These are phyloP conservation scores for Drosophila nikananu DNA, from an alignment of 1,140 invertebrate genomes.

Conservation along the genomic window DNA sequence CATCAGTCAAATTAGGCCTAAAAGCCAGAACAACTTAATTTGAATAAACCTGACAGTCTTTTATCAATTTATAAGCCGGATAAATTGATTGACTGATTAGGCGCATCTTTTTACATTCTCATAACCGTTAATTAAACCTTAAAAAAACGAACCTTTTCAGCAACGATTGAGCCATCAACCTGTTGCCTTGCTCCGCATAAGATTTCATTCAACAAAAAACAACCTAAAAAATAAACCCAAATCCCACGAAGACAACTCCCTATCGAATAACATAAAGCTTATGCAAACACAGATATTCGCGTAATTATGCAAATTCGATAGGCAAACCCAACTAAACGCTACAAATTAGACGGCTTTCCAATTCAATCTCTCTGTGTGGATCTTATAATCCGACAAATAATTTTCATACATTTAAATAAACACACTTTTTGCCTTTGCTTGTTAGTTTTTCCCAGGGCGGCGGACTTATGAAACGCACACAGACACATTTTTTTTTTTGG, in stretches of 20 bases:
- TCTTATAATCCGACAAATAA: slow-evolving; percentile 51
- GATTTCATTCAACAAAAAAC: slow-evolving; percentile 42
- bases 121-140: slow-evolving; percentile 11
- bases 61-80: slow-evolving; percentile 1
- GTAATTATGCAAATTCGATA: slow-evolving; percentile 71
- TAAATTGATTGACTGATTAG: slow-evolving; percentile 13
- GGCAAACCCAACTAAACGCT: slow-evolving; percentile 57
- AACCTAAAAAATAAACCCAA: slow-evolving; percentile 15
- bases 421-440: slow-evolving; percentile 32
- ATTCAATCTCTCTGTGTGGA: slow-evolving; percentile 16
- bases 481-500: slow-evolving; percentile 35
- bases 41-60: neutral
- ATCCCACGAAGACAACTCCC: slow-evolving; percentile 36
- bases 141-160: slow-evolving; percentile 7
- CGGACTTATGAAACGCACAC: slow-evolving; percentile 52
- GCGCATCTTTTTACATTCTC: slow-evolving; percentile 5
- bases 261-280: slow-evolving; percentile 63
- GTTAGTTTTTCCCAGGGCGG: slow-evolving; percentile 29
- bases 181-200: slow-evolving; percentile 34
- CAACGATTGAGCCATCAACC: slow-evolving; percentile 48
- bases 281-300: slow-evolving; percentile 64
- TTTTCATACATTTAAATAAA: slow-evolving; percentile 62
- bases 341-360: slow-evolving; percentile 66
- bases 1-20: slow-evolving; percentile 10
- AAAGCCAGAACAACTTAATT: slow-evolving; percentile 3